These are phyloP conservation scores for Bufo bufo DNA, from an alignment of 2,113 vertebrate genomes.

Conservation along the genomic window DNA sequence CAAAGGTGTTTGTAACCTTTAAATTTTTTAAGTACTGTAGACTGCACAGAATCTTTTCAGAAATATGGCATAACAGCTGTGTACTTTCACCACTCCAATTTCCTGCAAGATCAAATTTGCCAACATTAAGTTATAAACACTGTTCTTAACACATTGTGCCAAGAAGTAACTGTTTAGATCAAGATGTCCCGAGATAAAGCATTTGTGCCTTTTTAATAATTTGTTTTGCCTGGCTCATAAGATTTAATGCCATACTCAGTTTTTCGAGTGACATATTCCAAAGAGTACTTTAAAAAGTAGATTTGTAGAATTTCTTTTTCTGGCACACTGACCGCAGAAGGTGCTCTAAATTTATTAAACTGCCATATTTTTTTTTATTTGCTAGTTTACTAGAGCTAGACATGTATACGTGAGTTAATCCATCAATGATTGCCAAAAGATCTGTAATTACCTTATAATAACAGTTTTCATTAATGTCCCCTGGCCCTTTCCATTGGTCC, in stretches of 20 bases:
- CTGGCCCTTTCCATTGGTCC: no score
- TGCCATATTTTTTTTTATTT: no score
- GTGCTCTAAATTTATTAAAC: no score
- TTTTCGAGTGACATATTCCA: no score
- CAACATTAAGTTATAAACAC: constrained; percentile 14
- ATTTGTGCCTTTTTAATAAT: background rate
- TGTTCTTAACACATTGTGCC: constrained; percentile 17
- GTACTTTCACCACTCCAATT: constrained; percentile 15
- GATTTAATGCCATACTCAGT: background rate
- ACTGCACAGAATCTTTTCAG: background rate
- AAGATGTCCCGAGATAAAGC: background rate
- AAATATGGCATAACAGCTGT: constrained; percentile 28
- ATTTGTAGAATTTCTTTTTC: no score
- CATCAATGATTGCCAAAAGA: no score
- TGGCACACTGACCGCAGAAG: no score
- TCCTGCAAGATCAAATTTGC: constrained; percentile 47
- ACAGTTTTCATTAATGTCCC: no score
- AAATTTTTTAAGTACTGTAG: background rate
- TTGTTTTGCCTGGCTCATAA: background rate
- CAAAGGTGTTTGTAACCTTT: background rate
- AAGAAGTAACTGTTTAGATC: background rate
- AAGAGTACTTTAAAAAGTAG: no score
- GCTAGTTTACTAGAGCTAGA: no score
- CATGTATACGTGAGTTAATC: no score
- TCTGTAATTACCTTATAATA: no score